Evolutionary conservation across 2,888 invertebrate species (phyloP).

Genomic region (Litoditis marina): DNA sequence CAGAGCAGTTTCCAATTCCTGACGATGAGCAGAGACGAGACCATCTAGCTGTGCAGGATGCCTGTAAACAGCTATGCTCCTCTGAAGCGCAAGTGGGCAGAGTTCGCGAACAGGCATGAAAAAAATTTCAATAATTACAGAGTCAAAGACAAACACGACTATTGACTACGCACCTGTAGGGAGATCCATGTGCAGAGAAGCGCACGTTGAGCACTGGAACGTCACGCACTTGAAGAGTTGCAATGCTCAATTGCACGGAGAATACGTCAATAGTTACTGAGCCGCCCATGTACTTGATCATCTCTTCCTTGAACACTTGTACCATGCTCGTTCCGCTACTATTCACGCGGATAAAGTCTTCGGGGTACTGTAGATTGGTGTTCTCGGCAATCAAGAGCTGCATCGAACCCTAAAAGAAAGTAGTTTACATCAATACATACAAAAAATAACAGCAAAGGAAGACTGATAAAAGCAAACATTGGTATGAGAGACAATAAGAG

Average conservation of each 20-base stretch:
- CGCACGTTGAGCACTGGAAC: conserved; percentile 54
- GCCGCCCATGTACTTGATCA: conserved; percentile 75
- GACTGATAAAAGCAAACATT: too few species aligned
- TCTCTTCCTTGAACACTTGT: conserved; percentile 64
- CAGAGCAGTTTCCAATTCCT: conserved; percentile 69
- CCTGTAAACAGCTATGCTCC: too few species aligned
- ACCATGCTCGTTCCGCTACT: conserved; percentile 39
- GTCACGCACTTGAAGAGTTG: conserved; percentile 47
- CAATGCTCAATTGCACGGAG: conserved; percentile 72
- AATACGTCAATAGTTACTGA: conserved; percentile 83
- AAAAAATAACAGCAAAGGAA: too few species aligned
- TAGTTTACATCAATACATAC: background rate
- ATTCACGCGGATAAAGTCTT: conserved; percentile 45
- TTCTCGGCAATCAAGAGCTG: conserved; percentile 48
- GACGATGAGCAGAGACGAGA: conserved; percentile 77
- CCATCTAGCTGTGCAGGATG: conserved; percentile 92
- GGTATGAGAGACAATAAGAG: too few species aligned
- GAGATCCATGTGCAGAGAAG: conserved; percentile 50
- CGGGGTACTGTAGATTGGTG: conserved; percentile 35
- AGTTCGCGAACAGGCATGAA: background rate
- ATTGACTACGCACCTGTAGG: too few species aligned
- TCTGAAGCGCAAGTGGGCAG: conserved; percentile 74
- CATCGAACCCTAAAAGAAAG: conserved; percentile 36
- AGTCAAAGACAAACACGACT: too few species aligned
- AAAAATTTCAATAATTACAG: background rate